Conservation (phyloP, 2,888 invertebrate genomes). For the Mayetiola destructor region DNA sequence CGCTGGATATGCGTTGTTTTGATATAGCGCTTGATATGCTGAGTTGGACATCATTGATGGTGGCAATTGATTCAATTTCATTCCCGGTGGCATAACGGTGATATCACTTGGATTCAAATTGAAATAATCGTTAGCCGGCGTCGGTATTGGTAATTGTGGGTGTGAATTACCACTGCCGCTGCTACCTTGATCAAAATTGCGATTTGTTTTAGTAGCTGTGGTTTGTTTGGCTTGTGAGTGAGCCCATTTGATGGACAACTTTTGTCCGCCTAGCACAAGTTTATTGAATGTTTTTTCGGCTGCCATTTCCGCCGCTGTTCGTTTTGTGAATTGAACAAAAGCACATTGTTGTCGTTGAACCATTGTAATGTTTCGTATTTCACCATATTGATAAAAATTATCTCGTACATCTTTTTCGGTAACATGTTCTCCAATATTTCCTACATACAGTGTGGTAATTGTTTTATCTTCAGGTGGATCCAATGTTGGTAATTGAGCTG, state of each 20-base stretch:
- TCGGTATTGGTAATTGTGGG: slow-evolving; percentile 43
- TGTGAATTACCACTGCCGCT: slow-evolving; percentile 49
- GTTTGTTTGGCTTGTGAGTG: slow-evolving; percentile 69
- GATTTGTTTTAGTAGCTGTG: slow-evolving; percentile 37
- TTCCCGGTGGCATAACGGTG: slow-evolving; percentile 33
- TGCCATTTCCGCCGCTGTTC: slow-evolving; percentile 82
- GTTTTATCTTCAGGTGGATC: slow-evolving; percentile 91
- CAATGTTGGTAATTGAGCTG: slow-evolving; percentile 84
- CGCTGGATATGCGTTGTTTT: background rate
- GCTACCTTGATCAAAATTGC: slow-evolving; percentile 57
- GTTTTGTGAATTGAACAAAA: slow-evolving; percentile 88
- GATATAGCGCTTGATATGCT: slow-evolving; percentile 13
- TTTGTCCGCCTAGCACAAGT: slow-evolving; percentile 61
- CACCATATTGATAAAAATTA: slow-evolving; percentile 97
- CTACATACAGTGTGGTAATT: slow-evolving; percentile 95
- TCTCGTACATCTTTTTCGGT: slow-evolving; percentile 85
- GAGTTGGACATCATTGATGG: slow-evolving; percentile 20
- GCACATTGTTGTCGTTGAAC: slow-evolving; percentile 91
- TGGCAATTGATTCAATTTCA: slow-evolving; percentile 35
- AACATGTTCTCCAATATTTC: slow-evolving; percentile 77
- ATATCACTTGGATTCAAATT: slow-evolving; percentile 39
- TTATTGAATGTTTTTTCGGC: slow-evolving; percentile 95
- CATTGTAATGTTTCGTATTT: slow-evolving; percentile 84
- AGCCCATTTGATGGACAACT: slow-evolving; percentile 97
- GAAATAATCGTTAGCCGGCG: slow-evolving; percentile 47